Conservation (phyloP, 2,113 vertebrate species). For the Microtus richardsoni region DNA sequence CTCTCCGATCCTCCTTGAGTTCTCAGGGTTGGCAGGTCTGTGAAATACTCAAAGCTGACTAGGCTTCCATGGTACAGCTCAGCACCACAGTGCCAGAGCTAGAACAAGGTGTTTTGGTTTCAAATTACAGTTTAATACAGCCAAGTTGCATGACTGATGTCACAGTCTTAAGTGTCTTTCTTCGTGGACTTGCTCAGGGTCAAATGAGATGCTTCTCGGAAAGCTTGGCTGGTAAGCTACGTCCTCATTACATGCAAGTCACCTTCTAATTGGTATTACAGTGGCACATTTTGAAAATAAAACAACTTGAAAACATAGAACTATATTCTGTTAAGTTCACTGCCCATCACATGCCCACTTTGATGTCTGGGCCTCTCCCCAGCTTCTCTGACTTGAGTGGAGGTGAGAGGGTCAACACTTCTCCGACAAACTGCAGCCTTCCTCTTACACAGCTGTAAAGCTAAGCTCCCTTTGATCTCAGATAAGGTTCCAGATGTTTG, state of each 20-base stretch:
- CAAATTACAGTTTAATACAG: not conserved
- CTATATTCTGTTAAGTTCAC: not conserved
- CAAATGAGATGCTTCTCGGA: not conserved
- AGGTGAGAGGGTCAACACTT: conserved; percentile 19
- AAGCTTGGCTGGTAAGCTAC: not conserved
- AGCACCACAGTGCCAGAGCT: not conserved
- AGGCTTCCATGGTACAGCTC: not conserved
- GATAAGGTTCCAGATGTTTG: conserved; percentile 78
- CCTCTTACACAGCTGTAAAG: conserved; percentile 67
- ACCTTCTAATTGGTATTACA: not conserved
- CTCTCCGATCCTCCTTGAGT: not conserved
- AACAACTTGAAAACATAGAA: not conserved
- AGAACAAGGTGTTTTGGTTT: not conserved
- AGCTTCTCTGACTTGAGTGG: not conserved
- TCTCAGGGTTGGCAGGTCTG: not conserved
- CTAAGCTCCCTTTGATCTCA: conserved; percentile 58
- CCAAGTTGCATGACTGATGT: not conserved
- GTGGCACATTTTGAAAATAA: not conserved
- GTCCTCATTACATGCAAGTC: not conserved
- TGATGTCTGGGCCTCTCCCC: not conserved
- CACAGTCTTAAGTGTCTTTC: not conserved
- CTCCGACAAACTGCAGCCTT: conserved; percentile 2
- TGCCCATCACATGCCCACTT: not conserved
- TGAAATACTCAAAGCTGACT: not conserved
- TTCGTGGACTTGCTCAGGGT: not conserved